Evolutionary conservation across 2,888 invertebrate species (phyloP), one percentile per base, ranked within the genome.

Genomic region (Hermaeophaga mercurialis): DNA sequence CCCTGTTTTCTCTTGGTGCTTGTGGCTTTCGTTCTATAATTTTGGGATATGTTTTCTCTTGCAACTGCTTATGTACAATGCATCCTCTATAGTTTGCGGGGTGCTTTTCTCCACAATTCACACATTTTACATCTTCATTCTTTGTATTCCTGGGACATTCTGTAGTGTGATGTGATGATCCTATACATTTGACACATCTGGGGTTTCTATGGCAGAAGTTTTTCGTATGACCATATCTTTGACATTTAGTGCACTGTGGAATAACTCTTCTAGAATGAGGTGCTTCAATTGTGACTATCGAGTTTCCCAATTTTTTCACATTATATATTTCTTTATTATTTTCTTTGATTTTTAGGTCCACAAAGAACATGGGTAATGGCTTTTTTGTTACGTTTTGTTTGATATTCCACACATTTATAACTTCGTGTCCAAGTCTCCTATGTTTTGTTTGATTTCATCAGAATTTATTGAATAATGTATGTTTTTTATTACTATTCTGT

Each of bases 1-100:
- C n/a, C n/a, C n/a, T n/a, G n/a, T n/a, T n/a, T n/a, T n/a, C n/a
- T n/a, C n/a, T n/a, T n/a, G n/a, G n/a, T n/a, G n/a, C n/a, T n/a
- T n/a, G n/a, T n/a, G n/a, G n/a, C n/a, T n/a, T n/a, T n/a, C n/a
- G n/a, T n/a, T n/a, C n/a, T n/a, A n/a, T n/a, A n/a, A n/a, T n/a
- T n/a, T n/a, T n/a, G n/a, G n/a, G n/a, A n/a, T n/a, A n/a, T n/a
- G n/a, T n/a, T n/a, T n/a, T n/a, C n/a, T n/a, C n/a, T n/a, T n/a
- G n/a, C n/a, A n/a, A 24, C 14, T 41, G 22, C 5, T 41, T 14
- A n/a, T 41, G 12, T 24, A 41, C n/a, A 4, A 26, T 19, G 38
- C 64, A 69, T 43, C 65, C 65, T 56, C 59, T 64, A 39, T 67
- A 68, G 38, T 58, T 68, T 11, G 66, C 65, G 17, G 63, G 66